Base-by-base conservation (phyloP, 1,140 invertebrate species). In the Myzus persicae region DNA sequence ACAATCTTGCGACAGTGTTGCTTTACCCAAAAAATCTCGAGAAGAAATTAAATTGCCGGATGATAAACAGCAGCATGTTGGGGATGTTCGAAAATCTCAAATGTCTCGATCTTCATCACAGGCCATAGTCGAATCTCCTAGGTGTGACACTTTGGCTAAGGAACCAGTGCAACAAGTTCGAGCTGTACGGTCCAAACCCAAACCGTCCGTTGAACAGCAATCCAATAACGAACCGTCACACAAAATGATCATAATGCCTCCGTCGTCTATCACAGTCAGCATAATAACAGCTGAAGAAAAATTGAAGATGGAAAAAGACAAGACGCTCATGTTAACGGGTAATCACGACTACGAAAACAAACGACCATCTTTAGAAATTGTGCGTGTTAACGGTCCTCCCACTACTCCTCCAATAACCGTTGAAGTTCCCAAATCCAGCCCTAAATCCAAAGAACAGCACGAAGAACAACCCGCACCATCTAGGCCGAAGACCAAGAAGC, bases 291-390 rank as follows among this genome's bases (percentile, higher is more conserved):
- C 94, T 20, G 94, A 94, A 14, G 94, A 94, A 88, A 94, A 94
- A 54, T 51, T 93, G 31, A 94, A 94, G 67, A 94, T 94, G 94
- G 94, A 94, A 81, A 93, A 94, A 81, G 93, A 94, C n/a, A 94
- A 94, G 88, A 76, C 84, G 3, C 38, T 93, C 20, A 89, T 94
- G 93, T 76, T 94, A 59, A 81, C 92, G 31, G 93, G 94, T 36
- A 94, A 89, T 40, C 48, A 91, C 31, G 94, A 94, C 24, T 26
- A 89, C 1, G 94, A 94, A 44, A 94, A 85, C 76, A 94, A 94
- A 88, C 93, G 94, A 46, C 94, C 94, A 3, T 94, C 94, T 6
- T 90, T 95, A 54, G 94, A 95, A 84, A 95, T 95, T 44, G 95
- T 95, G 93, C 84, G 94, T 18, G 94, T 95, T 1, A 95, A 94